Evolutionary conservation across 2,113 vertebrate species (phyloP).

Genomic region (Megalops atlanticus): DNA sequence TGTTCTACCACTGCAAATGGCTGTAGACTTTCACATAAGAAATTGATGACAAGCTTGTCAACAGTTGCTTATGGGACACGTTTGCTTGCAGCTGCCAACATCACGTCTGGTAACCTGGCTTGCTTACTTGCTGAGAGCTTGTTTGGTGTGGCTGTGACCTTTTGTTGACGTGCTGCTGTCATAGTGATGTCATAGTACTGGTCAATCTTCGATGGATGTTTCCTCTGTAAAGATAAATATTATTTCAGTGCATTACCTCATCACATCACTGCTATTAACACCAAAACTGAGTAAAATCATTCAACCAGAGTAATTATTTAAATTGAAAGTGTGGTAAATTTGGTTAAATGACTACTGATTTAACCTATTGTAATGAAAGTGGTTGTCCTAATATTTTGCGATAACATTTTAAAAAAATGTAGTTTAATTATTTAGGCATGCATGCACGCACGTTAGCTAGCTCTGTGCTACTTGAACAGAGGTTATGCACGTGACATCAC

Average conservation of each 20-base stretch:
- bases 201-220: slow-evolving; percentile 23
- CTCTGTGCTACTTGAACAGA: neutral
- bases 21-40: neutral
- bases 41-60: slow-evolving; percentile 16
- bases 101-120: slow-evolving; percentile 6
- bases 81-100: slow-evolving; percentile 12
- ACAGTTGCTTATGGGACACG: slow-evolving; percentile 4
- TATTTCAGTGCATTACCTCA: neutral
- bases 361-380: neutral
- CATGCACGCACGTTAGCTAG: neutral
- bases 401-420: no score
- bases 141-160: slow-evolving; percentile 11
- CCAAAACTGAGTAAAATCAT: neutral
- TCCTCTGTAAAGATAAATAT: slow-evolving; percentile 16
- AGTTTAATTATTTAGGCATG: no score
- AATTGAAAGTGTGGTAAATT: neutral
- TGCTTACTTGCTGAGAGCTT: slow-evolving; percentile 22
- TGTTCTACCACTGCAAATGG: slow-evolving; percentile 17
- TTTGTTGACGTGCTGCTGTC: neutral
- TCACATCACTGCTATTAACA: no score
- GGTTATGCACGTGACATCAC: no score
- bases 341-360: slow-evolving; percentile 14
- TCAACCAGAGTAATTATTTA: slow-evolving; percentile 1
- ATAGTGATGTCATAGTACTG: neutral
- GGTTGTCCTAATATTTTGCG: neutral